Conservation (phyloP, 2,113 vertebrate species). For the Meleagris gallopavo region DNA sequence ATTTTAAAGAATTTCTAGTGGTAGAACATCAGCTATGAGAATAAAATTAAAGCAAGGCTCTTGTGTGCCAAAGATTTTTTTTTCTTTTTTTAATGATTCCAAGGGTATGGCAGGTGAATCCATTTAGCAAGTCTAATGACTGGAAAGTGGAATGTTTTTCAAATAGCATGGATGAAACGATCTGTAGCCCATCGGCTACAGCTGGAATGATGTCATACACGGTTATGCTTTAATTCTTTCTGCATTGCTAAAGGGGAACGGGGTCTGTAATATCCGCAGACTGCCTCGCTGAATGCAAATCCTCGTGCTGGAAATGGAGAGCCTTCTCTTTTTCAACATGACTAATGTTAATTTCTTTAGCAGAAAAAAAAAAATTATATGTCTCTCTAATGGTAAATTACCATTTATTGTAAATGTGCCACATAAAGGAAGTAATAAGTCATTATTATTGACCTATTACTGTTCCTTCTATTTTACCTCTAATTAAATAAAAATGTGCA, state of each 20-base stretch:
- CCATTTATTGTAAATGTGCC: slow-evolving; percentile 83
- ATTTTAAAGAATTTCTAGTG: not conserved
- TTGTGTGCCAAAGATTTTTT: slow-evolving; percentile 6
- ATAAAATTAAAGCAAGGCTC: not conserved
- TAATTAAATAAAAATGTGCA: slow-evolving; percentile 84
- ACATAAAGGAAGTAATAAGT: slow-evolving; percentile 83
- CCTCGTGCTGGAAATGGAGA: slow-evolving; percentile 65
- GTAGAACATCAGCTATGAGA: not conserved
- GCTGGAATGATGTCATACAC: slow-evolving; percentile 78
- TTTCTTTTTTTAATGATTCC: slow-evolving; percentile 27
- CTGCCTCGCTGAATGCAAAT: slow-evolving; percentile 73
- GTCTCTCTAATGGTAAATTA: slow-evolving; percentile 80
- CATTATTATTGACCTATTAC: slow-evolving; percentile 83
- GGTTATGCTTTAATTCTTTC: slow-evolving; percentile 78
- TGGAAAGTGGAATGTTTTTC: slow-evolving; percentile 76
- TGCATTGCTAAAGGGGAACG: slow-evolving; percentile 64
- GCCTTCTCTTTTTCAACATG: slow-evolving; percentile 68
- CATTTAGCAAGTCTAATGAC: slow-evolving; percentile 74
- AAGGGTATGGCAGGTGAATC: slow-evolving; percentile 62
- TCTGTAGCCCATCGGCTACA: slow-evolving; percentile 71
- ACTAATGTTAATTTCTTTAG: slow-evolving; percentile 78
- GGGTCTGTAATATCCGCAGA: slow-evolving; percentile 59
- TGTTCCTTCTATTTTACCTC: slow-evolving; percentile 77
- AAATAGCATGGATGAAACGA: slow-evolving; percentile 61
- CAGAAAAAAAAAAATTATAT: slow-evolving; percentile 66